Conservation (phyloP, 2,888 invertebrate species). For the Rotaria magnacalcarata region DNA sequence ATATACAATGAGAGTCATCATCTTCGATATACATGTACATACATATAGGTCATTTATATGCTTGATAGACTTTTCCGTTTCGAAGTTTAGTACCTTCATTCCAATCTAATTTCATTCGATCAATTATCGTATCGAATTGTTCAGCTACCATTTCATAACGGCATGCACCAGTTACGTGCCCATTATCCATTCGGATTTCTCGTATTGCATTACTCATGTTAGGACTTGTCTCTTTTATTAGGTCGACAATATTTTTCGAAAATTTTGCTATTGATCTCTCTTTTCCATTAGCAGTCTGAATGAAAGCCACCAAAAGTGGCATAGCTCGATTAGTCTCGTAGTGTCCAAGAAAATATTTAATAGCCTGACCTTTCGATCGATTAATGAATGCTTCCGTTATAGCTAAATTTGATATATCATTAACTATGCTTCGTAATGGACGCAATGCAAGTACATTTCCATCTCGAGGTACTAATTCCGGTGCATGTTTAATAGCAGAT, state of each 20-base stretch:
- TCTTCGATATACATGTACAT: not conserved
- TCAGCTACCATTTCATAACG: not conserved
- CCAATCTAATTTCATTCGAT: constrained; percentile 32
- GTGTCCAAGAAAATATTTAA: not conserved
- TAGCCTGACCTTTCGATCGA: constrained; percentile 4
- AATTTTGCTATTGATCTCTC: not conserved
- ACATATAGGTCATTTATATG: not conserved
- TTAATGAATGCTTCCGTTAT: not conserved
- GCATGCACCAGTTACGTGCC: not conserved
- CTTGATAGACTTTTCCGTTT: not conserved
- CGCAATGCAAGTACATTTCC: not conserved
- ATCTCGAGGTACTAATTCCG: not conserved
- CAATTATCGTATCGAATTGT: not conserved
- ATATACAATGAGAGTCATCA: not conserved
- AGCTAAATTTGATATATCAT: not conserved
- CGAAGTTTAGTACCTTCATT: not conserved
- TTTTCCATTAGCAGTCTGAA: not conserved
- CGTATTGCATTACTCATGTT: not conserved
- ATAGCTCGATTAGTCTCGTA: not conserved
- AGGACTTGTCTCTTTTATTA: not conserved
- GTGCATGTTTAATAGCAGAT: not conserved
- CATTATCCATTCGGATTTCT: not conserved
- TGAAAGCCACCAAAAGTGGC: not conserved
- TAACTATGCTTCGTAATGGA: not conserved
- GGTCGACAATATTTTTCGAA: not conserved